Conservation (phyloP, 1,140 invertebrate genomes). For the Bacillus rossius region DNA sequence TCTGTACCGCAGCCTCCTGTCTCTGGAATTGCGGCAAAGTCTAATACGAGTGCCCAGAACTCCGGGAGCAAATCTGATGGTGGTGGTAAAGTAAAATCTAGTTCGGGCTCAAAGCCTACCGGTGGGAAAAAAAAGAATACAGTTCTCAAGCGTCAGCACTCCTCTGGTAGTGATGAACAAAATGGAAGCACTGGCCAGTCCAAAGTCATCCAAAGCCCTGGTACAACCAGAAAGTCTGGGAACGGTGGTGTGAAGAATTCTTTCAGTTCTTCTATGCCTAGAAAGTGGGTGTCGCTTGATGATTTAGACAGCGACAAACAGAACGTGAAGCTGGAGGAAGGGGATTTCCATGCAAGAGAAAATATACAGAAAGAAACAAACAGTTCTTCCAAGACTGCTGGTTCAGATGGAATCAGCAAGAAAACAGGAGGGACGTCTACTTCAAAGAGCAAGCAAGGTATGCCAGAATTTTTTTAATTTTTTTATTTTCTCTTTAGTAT, state of each 20-base stretch:
- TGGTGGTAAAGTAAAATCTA: not conserved
- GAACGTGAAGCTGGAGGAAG: not conserved
- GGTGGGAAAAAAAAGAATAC: constrained; percentile 38
- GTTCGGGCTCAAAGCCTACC: constrained; percentile 29
- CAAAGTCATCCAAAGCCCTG: constrained; percentile 13
- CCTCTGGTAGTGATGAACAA: constrained; percentile 47
- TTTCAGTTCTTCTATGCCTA: constrained; percentile 24
- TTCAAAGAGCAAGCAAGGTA: constrained; percentile 6
- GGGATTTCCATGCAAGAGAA: constrained; percentile 2
- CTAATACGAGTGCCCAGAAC: constrained; percentile 14
- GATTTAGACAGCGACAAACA: constrained; percentile 22
- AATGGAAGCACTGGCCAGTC: constrained; percentile 18
- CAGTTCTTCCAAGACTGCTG: not conserved
- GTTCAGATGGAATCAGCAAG: constrained; percentile 2
- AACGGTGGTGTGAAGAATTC: constrained; percentile 34
- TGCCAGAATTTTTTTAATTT: not conserved
- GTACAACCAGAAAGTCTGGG: constrained; percentile 15
- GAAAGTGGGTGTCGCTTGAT: constrained; percentile 27
- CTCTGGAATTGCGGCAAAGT: constrained; percentile 29
- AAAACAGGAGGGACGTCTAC: constrained; percentile 3
- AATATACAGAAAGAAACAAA: not conserved
- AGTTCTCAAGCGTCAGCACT: constrained; percentile 44
- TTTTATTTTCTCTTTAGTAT: no score
- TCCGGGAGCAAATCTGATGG: constrained; percentile 1
- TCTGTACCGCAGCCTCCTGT: constrained; percentile 42